Evolutionary conservation across 2,888 invertebrate species (phyloP), one percentile per base, ranked within the genome.

Genomic region (Caenorhabditis sp.): DNA sequence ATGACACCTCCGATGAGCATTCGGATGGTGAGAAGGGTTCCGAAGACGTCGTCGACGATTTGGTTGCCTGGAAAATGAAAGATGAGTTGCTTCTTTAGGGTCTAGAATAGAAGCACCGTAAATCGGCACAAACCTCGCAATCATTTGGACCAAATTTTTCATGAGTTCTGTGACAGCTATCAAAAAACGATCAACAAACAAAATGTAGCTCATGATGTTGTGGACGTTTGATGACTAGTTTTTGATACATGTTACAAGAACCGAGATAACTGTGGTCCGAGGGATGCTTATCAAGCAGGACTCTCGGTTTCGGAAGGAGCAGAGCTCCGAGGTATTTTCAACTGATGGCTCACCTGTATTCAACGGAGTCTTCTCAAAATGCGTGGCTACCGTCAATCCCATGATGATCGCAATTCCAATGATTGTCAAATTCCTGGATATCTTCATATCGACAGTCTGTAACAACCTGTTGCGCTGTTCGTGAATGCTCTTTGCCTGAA

Each of bases 1-100:
- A 92, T 72, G 1, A 92, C 69, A 0, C 93, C 93, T 7, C 93
- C 93, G 10, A 93, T 92, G 80, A 93, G 86, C 91, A 92, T 91
- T 70, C 88, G 69, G 41, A 90, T 91, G 22, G 82, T 84, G 16
- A 92, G 75, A 58, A 91, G 84, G 63, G 90, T 89, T 64, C 88
- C 88, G 35, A 92, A 73, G 10, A 89, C 83, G 31, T 88, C 82
- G 56, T 91, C 90, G 22, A 89, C 31, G 4, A 82, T 49, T 76
- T 69, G 22, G 28, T 70, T 75, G 10, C 81, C 81, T 74, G 63
- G 2, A 73, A 73, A 26, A 22, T 2, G 12, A 47, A 0, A 14
- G 7, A 16, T 16, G 7, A 24, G 22, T 14, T 31, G n/a, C n/a
- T n/a, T n/a, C n/a, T n/a, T n/a, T n/a, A n/a, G n/a, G n/a, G n/a